Evolutionary conservation across 2,888 invertebrate genomes (phyloP), one percentile per base, ranked within the genome.

Genomic region (Zygaena filipendulae): DNA sequence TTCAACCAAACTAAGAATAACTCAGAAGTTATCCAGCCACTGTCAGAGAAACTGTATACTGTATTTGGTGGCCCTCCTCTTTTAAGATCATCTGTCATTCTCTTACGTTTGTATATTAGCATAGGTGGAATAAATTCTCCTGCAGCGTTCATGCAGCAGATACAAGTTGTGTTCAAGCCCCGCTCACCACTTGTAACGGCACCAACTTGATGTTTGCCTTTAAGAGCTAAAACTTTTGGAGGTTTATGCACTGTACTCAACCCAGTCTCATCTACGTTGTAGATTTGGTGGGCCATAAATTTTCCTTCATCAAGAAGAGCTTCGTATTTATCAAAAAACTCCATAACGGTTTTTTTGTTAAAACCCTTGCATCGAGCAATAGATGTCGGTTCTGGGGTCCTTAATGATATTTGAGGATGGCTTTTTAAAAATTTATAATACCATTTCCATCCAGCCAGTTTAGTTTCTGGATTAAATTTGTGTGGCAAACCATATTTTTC

Each of bases 71-170:
- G 35, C 16, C 25, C 37, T 39, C 39, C 37, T 37, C 18, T 30
- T 36, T 27, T 43, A 35, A 28, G 40, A 30, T 30, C 28, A 28
- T 37, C 35, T 28, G 34, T 31, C 40, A 41, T 31, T 20, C 35
- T 35, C 18, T 18, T 30, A 11, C 38, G 33, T 23, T 35, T 27
- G 13, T n/a, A 32, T 23, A 32, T 32, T 11, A 42, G 28, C 38
- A 39, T 41, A 18, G 39, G 40, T 21, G 45, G 42, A 32, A 46
- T 26, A 23, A 27, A 40, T 33, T 37, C 35, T 8, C 40, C 38
- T 26, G 38, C 38, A 11, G 34, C 33, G 20, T 36, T 38, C 36
- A 38, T 38, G 8, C 21, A 20, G 19, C 33, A 33, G 2, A 33
- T 12, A 10, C 33, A 11, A 31, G 32, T 39, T 10, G 37, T 41